phyloP scores from a whole-genome alignment of 2,797 vertebrate species.

The Cryptoprocta ferox region DNA sequence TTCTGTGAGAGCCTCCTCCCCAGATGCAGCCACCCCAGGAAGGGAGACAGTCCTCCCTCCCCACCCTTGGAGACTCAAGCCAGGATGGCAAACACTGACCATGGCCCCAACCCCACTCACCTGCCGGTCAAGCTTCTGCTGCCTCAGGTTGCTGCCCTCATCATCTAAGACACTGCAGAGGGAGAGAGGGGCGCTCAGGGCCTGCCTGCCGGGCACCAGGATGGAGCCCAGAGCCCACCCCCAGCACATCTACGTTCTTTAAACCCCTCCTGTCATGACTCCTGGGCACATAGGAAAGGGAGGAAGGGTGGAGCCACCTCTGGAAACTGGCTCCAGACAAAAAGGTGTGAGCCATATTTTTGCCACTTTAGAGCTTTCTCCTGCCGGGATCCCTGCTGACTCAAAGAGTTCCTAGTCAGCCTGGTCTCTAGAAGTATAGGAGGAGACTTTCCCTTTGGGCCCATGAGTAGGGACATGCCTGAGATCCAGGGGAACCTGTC shows the following conservation, averaged over 20 bases:
- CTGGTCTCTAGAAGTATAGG: not conserved
- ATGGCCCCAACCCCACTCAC: constrained; percentile 84
- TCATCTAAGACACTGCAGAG: constrained; percentile 96
- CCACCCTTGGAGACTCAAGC: not conserved
- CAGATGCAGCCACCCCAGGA: not conserved
- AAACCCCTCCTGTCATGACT: not conserved
- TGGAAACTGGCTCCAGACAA: not conserved
- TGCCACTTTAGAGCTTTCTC: not conserved
- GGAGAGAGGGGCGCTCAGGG: constrained; percentile 53
- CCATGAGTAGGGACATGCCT: not conserved
- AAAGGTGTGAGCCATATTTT: not conserved
- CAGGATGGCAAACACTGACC: not conserved
- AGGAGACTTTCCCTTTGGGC: not conserved
- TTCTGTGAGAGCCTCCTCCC: not conserved
- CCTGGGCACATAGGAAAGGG: not conserved
- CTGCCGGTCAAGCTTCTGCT: constrained; percentile 99
- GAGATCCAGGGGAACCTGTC: not conserved
- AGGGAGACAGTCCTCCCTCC: not conserved
- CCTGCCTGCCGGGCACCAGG: not conserved
- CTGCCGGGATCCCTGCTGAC: not conserved
- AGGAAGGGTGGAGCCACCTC: not conserved
- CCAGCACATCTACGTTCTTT: not conserved
- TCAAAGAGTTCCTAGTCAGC: not conserved
- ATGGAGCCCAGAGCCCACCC: not conserved
- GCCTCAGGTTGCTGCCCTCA: constrained; percentile 96